Evolutionary conservation across 2,888 invertebrate species (phyloP), one percentile per base, ranked within the genome.

Genomic region (Adelphocoris suturalis): DNA sequence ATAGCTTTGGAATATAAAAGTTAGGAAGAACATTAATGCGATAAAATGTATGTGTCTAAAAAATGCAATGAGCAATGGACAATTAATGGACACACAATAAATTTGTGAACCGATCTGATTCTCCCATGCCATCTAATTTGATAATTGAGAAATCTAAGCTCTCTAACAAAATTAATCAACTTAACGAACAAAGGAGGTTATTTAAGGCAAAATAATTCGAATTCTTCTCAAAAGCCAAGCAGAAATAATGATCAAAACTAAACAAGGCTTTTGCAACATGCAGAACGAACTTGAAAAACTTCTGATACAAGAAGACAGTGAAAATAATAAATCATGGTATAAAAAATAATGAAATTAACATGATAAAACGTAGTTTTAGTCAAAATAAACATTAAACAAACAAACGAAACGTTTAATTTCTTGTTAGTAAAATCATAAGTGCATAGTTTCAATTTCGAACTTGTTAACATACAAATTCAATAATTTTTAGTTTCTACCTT

Each of bases 401-500:
- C 28, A 19, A 84, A 84, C 84, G 7, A 84, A 84, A 84, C 16
- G 16, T n/a, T 84, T 84, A 52, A 52, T 84, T 84, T 19, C 52
- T 55, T 5, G 19, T 57, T 84, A 86, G n/a, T 55, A n/a, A 68
- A 46, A 86, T 86, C n/a, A 68, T 12, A 52, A 28, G 78, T 78
- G 78, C 78, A 78, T 16, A 78, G 57, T 55, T 85, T 85, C 1
- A 37, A n/a, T 86, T 86, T 28, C 19, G 46, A 86, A 61, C 27
- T 57, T 55, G 55, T 61, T 46, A 57, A 57, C 37, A 55, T 85
- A 57, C 23, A 76, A 47, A 47, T n/a, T 76, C 52, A 14, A 23
- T 76, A 37, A 27, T 37, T 37, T 61, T 4, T 85, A 61, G 19
- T 23, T 23, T 90, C 90, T 97, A 97, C 97, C 97, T 97, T 97